These are phyloP conservation scores for Drosophila barbarae DNA, from an alignment of 2,888 invertebrate species.

Conservation along the genomic window DNA sequence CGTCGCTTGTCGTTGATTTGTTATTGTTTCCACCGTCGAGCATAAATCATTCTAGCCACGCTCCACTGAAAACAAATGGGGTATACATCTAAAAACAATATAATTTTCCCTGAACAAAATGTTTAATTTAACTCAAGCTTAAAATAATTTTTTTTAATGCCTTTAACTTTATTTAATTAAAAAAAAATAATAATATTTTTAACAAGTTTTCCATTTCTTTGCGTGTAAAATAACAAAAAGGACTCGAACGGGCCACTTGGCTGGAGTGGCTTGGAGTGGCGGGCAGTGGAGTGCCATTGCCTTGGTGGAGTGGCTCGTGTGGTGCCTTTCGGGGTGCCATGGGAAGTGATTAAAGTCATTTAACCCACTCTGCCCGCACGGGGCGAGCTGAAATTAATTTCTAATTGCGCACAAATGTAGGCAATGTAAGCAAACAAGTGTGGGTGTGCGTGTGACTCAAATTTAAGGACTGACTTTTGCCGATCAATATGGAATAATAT, in stretches of 20 bases:
- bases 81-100: background rate
- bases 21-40: conserved; percentile 67
- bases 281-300: conserved; percentile 1
- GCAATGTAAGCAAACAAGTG: conserved; percentile 45
- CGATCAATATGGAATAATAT: background rate
- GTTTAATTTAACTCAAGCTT: background rate
- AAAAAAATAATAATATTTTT: background rate
- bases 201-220: background rate
- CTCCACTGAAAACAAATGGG: conserved; percentile 1
- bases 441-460: conserved; percentile 10
- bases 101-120: background rate
- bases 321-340: conserved; percentile 35
- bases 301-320: conserved; percentile 23
- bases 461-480: background rate
- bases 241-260: conserved; percentile 51
- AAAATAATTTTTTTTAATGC: background rate
- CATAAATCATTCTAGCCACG: conserved; percentile 71
- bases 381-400: conserved; percentile 68
- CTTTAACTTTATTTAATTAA: background rate
- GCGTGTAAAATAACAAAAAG: background rate
- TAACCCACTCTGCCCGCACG: conserved; percentile 68
- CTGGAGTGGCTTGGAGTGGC: conserved; percentile 18
- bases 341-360: conserved; percentile 77
- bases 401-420: conserved; percentile 72
- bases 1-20: conserved; percentile 63